phyloP scores from a whole-genome alignment of 2,888 invertebrate species.

The Ellobium chinense region DNA sequence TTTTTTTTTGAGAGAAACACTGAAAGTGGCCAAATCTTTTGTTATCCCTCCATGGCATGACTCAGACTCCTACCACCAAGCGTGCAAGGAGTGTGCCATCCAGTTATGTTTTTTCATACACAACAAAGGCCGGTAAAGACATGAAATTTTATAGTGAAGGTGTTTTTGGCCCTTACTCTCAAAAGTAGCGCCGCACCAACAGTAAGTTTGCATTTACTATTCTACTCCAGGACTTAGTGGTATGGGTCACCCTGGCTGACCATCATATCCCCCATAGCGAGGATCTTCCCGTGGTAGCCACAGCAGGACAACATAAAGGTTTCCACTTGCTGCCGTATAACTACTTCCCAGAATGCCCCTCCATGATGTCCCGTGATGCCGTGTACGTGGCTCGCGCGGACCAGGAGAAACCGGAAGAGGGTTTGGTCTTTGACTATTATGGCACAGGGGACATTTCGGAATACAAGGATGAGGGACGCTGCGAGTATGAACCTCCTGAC shows the following conservation, averaged over 20 bases:
- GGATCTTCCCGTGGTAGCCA: slow-evolving; percentile 28
- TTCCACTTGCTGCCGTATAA: slow-evolving; percentile 26
- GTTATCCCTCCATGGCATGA: too few relatives aligned
- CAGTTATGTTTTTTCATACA: neutral
- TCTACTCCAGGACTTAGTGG: slow-evolving; percentile 26
- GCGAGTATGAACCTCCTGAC: slow-evolving; percentile 4
- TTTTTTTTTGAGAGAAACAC: too few relatives aligned
- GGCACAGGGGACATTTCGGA: slow-evolving; percentile 10
- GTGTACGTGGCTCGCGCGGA: slow-evolving; percentile 6
- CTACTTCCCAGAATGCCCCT: slow-evolving; percentile 23
- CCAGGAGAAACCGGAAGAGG: neutral
- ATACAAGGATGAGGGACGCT: neutral
- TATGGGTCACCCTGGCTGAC: slow-evolving; percentile 19
- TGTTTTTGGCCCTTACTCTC: too few relatives aligned
- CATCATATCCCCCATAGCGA: slow-evolving; percentile 29
- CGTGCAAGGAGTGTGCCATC: neutral
- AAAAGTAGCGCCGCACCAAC: too few relatives aligned
- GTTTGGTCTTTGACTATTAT: neutral
- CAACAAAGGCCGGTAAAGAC: neutral
- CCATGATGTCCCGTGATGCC: slow-evolving; percentile 20
- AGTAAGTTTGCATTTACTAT: too few relatives aligned
- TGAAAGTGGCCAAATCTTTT: too few relatives aligned
- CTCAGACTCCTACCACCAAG: too few relatives aligned
- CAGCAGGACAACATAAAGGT: slow-evolving; percentile 11
- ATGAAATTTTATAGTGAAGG: too few relatives aligned